Base-by-base conservation (phyloP, 2,113 vertebrate genomes). In the Nycticebus coucang region DNA sequence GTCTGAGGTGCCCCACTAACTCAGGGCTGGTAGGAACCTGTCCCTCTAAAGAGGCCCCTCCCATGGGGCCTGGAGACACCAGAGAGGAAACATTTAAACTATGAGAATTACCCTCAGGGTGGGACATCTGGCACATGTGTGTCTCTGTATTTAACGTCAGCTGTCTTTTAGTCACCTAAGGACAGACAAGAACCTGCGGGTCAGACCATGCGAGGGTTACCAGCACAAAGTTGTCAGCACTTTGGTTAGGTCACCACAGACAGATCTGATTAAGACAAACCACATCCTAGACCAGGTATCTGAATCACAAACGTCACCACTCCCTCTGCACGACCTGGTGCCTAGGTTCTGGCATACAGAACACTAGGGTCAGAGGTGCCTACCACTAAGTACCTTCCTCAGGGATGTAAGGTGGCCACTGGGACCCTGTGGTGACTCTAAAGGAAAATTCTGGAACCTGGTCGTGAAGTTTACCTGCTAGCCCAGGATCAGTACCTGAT, bases 31-130 rank as follows among this genome's bases (percentile, higher is more conserved):
- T 7, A 1, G 28, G 19, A 24, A 33, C 50, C 14, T 7, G 9
- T 8, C 22, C 41, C 64, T 35, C 21, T 35, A 10, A 28, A 50
- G 2, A 8, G 1, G 33, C 21, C 72, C 50, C 15, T 0, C 21
- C 4, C 21, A 17, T 0, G 3, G 37, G n/a, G 33, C n/a, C 26
- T 4, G 19, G 17, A 57, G 64, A 62, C 50, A 57, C 79, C 35
- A 11, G 2, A 4, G 24, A 26, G 0, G 18, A 17, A 33, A 37
- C 7, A 2, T 18, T 4, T 21, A 12, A 21, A 30, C 7, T 6
- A 7, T 17, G 53, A 3, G 59, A 53, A 18, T 8, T 1, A 17
- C 41, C n/a, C 4, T 11, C 0, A 5, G 30, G 13, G 28, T 17
- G 12, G 17, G n/a, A 30, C n/a, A 17, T 30, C 60, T 7, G 15